These are phyloP conservation scores for Synergus itoensis DNA, from an alignment of 2,888 invertebrate genomes.

Conservation along the genomic window DNA sequence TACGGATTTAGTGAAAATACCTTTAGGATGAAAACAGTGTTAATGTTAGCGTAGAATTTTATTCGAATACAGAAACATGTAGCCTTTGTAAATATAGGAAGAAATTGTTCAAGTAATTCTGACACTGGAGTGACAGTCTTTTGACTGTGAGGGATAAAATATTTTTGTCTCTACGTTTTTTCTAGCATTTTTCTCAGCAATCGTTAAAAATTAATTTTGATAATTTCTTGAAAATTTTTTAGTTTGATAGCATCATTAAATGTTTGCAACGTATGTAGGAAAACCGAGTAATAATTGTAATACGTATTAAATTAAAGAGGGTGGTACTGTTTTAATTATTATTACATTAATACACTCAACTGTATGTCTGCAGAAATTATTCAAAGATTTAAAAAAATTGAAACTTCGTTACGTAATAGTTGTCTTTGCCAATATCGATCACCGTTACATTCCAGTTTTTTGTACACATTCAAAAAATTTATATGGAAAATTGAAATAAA, in stretches of 20 bases:
- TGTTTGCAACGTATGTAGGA: not conserved
- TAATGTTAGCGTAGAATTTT: slow-evolving; percentile 1
- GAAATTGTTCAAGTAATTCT: not conserved
- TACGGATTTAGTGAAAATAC: not conserved
- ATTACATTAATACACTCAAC: not conserved
- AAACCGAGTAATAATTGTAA: not conserved
- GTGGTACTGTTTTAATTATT: slow-evolving; percentile 20
- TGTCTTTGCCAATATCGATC: not conserved
- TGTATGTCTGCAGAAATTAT: slow-evolving; percentile 5
- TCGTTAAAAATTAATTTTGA: not conserved
- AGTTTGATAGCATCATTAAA: not conserved
- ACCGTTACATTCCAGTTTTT: slow-evolving; percentile 27
- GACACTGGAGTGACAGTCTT: not conserved
- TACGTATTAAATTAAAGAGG: not conserved
- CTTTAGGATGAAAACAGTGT: not conserved
- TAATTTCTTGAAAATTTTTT: not conserved
- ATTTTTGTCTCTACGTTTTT: not conserved
- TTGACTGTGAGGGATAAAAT: not conserved
- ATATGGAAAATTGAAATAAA: slow-evolving; percentile 12
- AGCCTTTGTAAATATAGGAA: slow-evolving; percentile 6
- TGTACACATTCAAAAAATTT: slow-evolving; percentile 20
- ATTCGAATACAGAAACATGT: not conserved
- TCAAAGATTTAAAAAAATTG: slow-evolving; percentile 2
- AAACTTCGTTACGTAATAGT: not conserved
- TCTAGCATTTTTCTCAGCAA: not conserved